Evolutionary conservation across 2,888 invertebrate species (phyloP), one percentile per base, ranked within the genome.

Genomic region (Eilema depressum): DNA sequence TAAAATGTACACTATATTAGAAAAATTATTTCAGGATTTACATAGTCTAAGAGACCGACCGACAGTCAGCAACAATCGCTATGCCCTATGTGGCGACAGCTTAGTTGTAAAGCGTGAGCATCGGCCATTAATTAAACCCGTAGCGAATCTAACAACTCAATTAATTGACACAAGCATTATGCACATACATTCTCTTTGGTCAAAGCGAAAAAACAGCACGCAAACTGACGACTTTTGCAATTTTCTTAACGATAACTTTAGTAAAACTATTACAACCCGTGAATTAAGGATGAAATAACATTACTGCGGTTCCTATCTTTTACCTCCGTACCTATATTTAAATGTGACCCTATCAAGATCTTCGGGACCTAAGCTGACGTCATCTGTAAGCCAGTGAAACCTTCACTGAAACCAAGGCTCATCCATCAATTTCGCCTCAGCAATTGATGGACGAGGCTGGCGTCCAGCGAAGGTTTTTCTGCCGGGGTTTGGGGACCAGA

Each of bases 101-200:
- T 65, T 82, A 81, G 83, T 77, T 78, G 78, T 41, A 41, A 75
- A 77, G 79, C 88, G 86, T 89, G 88, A 79, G 75, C 72, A 73
- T 66, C 61, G 66, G 5, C 41, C 75, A 82, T 88, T 80, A 85
- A 86, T 89, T 81, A 87, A 71, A 62, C 63, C 28, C 71, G 66
- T 77, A 60, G 81, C 85, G 78, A 82, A 75, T 83, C 82, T 84
- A 85, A 88, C 85, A 75, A 75, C 84, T 87, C 85, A 85, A 89
- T 89, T 89, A 89, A 84, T 84, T 80, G 83, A 80, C 83, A 79
- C 80, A 79, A 63, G 69, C 73, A 79, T 83, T 84, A 84, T 82
- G 83, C 79, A 80, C 85, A 80, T 78, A 84, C 79, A 81, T 81
- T 85, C 79, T 81, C 80, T 79, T 78, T 70, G 73, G 74, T 66